These are phyloP conservation scores for Galeruca laticollis DNA, from an alignment of 2,888 invertebrate species.

Conservation along the genomic window DNA sequence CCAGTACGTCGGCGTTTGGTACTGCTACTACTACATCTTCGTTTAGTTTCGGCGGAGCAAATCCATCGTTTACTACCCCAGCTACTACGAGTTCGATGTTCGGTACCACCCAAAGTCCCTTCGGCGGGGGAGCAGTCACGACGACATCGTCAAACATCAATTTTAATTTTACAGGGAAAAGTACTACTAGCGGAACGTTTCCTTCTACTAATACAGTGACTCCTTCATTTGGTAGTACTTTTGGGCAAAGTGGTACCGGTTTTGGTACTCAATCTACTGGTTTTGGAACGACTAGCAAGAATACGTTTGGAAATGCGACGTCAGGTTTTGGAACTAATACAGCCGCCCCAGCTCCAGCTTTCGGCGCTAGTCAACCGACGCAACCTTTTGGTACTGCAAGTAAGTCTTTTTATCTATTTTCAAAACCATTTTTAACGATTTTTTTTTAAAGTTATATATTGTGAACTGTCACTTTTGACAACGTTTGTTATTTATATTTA, in stretches of 20 bases:
- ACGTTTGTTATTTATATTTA: no score
- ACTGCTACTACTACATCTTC: constrained; percentile 36
- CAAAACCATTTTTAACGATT: no score
- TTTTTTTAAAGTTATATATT: no score
- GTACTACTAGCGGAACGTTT: constrained; percentile 42
- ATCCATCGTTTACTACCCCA: constrained; percentile 5
- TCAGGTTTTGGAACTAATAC: constrained; percentile 28
- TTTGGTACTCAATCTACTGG: constrained; percentile 28
- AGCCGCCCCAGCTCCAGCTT: constrained; percentile 41
- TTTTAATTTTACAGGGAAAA: constrained; percentile 19
- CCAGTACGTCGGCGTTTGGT: constrained; percentile 40
- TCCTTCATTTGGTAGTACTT: constrained; percentile 40
- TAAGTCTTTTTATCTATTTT: constrained; percentile 10
- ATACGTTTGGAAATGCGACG: constrained; percentile 31
- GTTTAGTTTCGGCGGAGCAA: constrained; percentile 18
- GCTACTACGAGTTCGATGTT: constrained; percentile 26
- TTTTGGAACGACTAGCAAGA: constrained; percentile 54
- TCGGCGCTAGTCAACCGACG: constrained; percentile 36
- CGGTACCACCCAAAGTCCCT: constrained; percentile 25
- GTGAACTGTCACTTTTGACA: no score
- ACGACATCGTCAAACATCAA: constrained; percentile 38
- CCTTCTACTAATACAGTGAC: constrained; percentile 41
- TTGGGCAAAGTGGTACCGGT: constrained; percentile 40
- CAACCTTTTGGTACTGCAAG: constrained; percentile 32
- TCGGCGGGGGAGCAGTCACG: constrained; percentile 46